phyloP scores from a whole-genome alignment of 1,140 invertebrate genomes.

The Lycorma delicatula region DNA sequence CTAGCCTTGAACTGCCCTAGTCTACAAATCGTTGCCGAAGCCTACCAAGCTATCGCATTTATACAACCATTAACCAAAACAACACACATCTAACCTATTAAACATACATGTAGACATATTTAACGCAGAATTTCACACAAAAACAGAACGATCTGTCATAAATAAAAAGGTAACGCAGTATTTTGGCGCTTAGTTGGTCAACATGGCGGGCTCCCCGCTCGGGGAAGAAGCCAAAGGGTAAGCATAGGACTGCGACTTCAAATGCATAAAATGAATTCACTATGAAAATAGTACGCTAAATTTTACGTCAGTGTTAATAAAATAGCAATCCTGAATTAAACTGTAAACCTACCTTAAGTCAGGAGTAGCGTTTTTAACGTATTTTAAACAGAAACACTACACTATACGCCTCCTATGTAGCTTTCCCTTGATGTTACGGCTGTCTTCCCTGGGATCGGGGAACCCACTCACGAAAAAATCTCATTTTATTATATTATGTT shows the following conservation, averaged over 20 bases:
- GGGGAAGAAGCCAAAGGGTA: slow-evolving; percentile 41
- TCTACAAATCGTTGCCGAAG: slow-evolving; percentile 4
- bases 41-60: too few species aligned
- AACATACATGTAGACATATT: neutral
- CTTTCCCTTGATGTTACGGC: slow-evolving; percentile 40
- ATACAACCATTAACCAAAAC: slow-evolving; percentile 2
- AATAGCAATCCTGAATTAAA: slow-evolving; percentile 12
- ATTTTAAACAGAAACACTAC: slow-evolving; percentile 35
- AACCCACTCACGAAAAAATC: slow-evolving; percentile 28
- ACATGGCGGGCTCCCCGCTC: slow-evolving; percentile 43
- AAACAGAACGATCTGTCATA: too few species aligned
- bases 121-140: slow-evolving; percentile 19
- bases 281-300: slow-evolving; percentile 24
- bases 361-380: slow-evolving; percentile 34
- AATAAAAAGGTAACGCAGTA: neutral
- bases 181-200: slow-evolving; percentile 33
- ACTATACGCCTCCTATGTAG: slow-evolving; percentile 38
- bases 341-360: slow-evolving; percentile 35
- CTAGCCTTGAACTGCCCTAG: slow-evolving; percentile 6
- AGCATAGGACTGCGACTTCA: slow-evolving; percentile 30
- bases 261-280: slow-evolving; percentile 17
- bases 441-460: slow-evolving; percentile 33
- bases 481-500: slow-evolving; percentile 23
- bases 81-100: neutral
- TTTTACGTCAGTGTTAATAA: slow-evolving; percentile 15